phyloP scores from a whole-genome alignment of 2,113 vertebrate genomes.

The Rhizomys pruinosus region DNA sequence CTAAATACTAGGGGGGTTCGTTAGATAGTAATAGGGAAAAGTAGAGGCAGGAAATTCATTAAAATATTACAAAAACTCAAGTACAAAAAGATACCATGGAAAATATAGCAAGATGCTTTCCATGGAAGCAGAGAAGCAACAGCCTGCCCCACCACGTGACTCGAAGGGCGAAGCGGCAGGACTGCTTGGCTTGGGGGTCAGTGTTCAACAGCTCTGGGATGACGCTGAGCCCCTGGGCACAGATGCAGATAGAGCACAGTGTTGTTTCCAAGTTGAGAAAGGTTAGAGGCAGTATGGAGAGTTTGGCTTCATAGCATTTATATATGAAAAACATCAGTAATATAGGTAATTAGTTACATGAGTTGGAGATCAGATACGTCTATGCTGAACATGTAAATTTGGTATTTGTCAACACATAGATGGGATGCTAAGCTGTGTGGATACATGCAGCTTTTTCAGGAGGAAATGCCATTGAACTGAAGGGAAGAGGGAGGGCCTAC shows the following conservation, averaged over 20 bases:
- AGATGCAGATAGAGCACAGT: neutral
- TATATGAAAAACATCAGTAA: neutral
- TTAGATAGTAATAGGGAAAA: neutral
- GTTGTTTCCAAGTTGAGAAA: neutral
- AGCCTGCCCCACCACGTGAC: neutral
- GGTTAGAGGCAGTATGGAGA: neutral
- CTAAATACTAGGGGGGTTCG: neutral
- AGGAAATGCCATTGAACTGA: neutral
- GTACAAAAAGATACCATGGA: neutral
- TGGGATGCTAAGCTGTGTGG: too few species aligned
- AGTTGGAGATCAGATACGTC: neutral
- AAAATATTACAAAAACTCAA: neutral
- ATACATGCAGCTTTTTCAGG: neutral
- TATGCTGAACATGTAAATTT: neutral
- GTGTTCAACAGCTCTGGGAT: neutral
- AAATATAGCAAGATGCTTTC: neutral
- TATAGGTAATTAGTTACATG: neutral
- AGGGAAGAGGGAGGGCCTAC: neutral
- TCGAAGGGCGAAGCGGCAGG: neutral
- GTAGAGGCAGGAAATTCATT: neutral
- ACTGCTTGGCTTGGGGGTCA: neutral
- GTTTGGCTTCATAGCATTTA: neutral
- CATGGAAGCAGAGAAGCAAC: neutral
- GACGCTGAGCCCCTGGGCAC: fast-evolving
- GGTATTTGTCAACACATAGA: neutral